Evolutionary conservation across 2,113 vertebrate species (phyloP), one percentile per base, ranked within the genome.

Genomic region (Raja brachyura): DNA sequence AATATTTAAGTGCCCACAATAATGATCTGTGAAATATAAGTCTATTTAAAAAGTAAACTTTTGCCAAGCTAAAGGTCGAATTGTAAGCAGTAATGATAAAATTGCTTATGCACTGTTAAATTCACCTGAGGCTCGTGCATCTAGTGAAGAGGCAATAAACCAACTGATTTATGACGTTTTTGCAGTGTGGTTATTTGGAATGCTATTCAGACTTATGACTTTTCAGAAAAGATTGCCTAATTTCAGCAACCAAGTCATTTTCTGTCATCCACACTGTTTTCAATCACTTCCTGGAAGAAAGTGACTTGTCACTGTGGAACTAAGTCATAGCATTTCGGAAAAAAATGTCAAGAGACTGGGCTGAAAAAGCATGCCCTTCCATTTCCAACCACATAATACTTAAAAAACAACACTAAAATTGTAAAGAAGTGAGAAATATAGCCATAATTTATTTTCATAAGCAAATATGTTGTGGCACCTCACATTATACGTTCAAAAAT

Each of bases 61-160:
- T 92, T 92, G 90, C 18, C 39, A 48, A 92, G 39, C 16, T 73
- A 73, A 74, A 92, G 90, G 90, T 92, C 66, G 54, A 54, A 18
- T 33, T 73, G 90, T 73, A 73, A 73, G 59, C 66, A 74, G 33
- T 92, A 92, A 73, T 54, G 33, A 92, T 74, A 92, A 92, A 92
- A 92, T 74, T 92, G 90, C 33, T 92, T 74, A 73, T 48, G 54
- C 73, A 73, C 25, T 74, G 90, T 74, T 54, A 73, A 92, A 92
- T 73, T 54, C 90, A 54, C 68, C 10, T 0, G 90, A 73, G 66
- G 90, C 66, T 74, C 68, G 73, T 74, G 90, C 73, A 68, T 74
- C 90, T 73, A 33, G 8, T 70, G 90, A 92, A 92, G 68, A 92
- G 39, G 68, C 31, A 92, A 74, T 92, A 92, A 92, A 92, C 31